Percentiles rank a stretch among this genome's conserved stretches.
Conservation (phyloP, 2,113 vertebrate genomes). For the Cyprinus carpio region DNA sequence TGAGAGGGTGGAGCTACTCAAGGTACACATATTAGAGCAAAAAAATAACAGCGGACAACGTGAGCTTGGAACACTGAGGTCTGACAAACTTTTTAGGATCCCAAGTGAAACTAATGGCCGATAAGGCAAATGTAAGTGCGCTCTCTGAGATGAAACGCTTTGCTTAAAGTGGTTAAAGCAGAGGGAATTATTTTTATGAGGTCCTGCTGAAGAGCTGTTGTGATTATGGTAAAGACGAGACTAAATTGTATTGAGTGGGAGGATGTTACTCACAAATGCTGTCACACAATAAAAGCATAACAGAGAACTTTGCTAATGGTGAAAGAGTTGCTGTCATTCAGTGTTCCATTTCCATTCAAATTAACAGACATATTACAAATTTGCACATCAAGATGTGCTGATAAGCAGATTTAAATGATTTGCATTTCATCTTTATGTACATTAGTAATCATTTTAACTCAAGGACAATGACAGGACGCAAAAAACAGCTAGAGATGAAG, state of each 20-base stretch:
- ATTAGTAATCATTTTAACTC: background rate
- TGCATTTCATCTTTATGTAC: background rate
- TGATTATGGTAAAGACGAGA: background rate
- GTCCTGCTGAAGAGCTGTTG: background rate
- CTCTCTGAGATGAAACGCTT: background rate
- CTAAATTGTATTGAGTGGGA: background rate
- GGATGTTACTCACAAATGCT: background rate
- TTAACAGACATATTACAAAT: background rate
- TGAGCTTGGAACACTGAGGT: background rate
- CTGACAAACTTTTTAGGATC: background rate
- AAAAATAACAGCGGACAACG: background rate
- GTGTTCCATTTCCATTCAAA: background rate
- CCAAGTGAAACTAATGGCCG: background rate
- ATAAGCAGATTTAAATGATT: background rate
- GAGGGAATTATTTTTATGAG: background rate
- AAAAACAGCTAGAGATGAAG: too few species aligned
- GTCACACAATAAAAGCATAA: background rate
- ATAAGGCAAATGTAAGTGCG: background rate
- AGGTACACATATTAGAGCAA: background rate
- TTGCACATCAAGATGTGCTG: background rate
- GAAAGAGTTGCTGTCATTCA: background rate
- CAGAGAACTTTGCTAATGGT: slow-evolving; percentile 16
- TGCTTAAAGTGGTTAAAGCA: background rate
- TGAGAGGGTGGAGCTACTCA: background rate
- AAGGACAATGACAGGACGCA: background rate